Conservation (phyloP, 2,113 vertebrate genomes). For the Trochalopteron elliotii region DNA sequence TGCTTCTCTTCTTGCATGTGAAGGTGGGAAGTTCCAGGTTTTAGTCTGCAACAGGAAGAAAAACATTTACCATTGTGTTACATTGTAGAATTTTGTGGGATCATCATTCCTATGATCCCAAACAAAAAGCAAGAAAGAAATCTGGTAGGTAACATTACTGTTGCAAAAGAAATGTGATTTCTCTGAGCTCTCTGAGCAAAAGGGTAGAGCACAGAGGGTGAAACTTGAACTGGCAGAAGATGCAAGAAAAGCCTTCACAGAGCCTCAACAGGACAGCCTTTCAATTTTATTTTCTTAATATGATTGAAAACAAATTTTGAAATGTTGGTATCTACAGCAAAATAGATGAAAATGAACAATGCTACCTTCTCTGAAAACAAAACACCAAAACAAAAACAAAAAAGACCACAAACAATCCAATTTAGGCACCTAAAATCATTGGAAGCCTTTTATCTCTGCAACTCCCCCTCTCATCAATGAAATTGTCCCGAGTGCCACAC, state of each 20-base stretch:
- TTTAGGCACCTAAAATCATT: not conserved
- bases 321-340: not conserved
- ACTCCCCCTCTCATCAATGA: not conserved
- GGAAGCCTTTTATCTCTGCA: not conserved
- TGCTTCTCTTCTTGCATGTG: fast-evolving
- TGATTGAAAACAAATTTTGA: not conserved
- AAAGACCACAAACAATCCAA: not conserved
- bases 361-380: not conserved
- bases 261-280: not conserved
- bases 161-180: not conserved
- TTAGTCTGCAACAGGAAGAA: not conserved
- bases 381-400: not conserved
- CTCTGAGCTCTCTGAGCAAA: not conserved
- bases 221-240: not conserved
- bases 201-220: not conserved
- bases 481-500: not conserved
- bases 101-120: not conserved
- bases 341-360: not conserved
- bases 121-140: not conserved
- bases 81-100: not conserved
- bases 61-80: not conserved
- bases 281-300: not conserved
- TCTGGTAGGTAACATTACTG: not conserved
- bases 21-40: not conserved
- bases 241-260: not conserved